phyloP scores from a whole-genome alignment of 2,888 invertebrate species.

The Tineola bisselliella region DNA sequence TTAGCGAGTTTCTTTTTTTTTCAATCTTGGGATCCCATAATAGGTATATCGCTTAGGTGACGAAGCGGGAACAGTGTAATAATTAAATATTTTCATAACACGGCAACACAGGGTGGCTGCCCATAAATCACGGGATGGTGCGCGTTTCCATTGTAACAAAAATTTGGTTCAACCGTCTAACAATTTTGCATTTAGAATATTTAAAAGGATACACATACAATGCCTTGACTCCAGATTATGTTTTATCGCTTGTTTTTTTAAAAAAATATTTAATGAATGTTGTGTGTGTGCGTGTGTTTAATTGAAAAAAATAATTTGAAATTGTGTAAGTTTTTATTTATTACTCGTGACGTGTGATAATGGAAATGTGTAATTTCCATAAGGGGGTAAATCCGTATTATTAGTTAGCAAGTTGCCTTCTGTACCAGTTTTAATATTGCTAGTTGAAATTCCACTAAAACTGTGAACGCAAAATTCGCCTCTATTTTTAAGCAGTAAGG shows the following conservation, averaged over 20 bases:
- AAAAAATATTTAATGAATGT: too few species aligned
- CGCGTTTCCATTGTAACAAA: slow-evolving; percentile 23
- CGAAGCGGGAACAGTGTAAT: slow-evolving; percentile 38
- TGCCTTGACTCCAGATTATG: too few species aligned
- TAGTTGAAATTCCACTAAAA: neutral
- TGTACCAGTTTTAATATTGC: slow-evolving; percentile 7
- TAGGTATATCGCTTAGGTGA: slow-evolving; percentile 26
- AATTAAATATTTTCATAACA: slow-evolving; percentile 65
- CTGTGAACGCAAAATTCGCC: neutral
- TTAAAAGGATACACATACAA: too few species aligned
- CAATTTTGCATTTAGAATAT: too few species aligned
- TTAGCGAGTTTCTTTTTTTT: too few species aligned
- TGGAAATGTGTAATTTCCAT: slow-evolving; percentile 5
- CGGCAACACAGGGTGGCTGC: slow-evolving; percentile 41
- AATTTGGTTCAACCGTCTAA: neutral
- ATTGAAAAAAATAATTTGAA: too few species aligned
- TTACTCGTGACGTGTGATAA: neutral
- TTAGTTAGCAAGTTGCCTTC: neutral
- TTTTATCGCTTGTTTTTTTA: too few species aligned
- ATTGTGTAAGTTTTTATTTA: too few species aligned
- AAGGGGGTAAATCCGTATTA: slow-evolving; percentile 10
- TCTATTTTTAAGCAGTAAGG: neutral
- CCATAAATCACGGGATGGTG: slow-evolving; percentile 43
- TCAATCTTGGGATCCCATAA: neutral
- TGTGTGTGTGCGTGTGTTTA: too few species aligned